Percentiles rank a stretch among this genome's conserved stretches.
Conservation (phyloP, 2,888 invertebrate genomes). For the Calephelis perditalis region DNA sequence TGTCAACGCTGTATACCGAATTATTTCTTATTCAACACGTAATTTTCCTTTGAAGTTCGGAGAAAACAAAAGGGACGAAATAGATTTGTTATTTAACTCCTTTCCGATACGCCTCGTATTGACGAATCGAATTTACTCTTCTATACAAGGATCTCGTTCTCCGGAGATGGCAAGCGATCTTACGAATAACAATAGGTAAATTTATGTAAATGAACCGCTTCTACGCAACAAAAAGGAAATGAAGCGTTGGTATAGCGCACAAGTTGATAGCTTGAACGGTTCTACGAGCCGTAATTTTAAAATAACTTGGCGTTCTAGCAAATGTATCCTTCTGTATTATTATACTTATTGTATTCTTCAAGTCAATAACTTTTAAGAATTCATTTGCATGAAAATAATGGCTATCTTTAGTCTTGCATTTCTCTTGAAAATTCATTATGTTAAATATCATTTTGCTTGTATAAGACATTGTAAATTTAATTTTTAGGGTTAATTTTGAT, state of each 20-base stretch:
- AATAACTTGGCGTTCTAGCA: slow-evolving; percentile 39
- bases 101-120: slow-evolving; percentile 74
- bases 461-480: neutral
- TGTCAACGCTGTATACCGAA: slow-evolving; percentile 58
- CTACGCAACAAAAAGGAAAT: slow-evolving; percentile 72
- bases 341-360: neutral
- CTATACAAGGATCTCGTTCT: slow-evolving; percentile 49
- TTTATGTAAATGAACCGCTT: slow-evolving; percentile 71
- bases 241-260: slow-evolving; percentile 47
- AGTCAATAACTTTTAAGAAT: slow-evolving; percentile 5
- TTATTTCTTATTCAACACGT: slow-evolving; percentile 58
- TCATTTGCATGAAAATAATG: slow-evolving; percentile 3
- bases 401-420: neutral
- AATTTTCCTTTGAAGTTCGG: slow-evolving; percentile 52
- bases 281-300: slow-evolving; percentile 42
- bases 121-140: slow-evolving; percentile 67
- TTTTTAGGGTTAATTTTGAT: neutral
- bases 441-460: neutral
- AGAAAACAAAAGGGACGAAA: slow-evolving; percentile 51
- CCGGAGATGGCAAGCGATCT: slow-evolving; percentile 49
- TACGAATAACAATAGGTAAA: slow-evolving; percentile 72
- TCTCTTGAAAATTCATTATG: neutral
- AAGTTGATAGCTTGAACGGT: slow-evolving; percentile 9
- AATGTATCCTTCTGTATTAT: slow-evolving; percentile 9
- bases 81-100: slow-evolving; percentile 71